Base-by-base conservation (phyloP, 2,888 invertebrate species). In the Caenorhabditis doughertyi region DNA sequence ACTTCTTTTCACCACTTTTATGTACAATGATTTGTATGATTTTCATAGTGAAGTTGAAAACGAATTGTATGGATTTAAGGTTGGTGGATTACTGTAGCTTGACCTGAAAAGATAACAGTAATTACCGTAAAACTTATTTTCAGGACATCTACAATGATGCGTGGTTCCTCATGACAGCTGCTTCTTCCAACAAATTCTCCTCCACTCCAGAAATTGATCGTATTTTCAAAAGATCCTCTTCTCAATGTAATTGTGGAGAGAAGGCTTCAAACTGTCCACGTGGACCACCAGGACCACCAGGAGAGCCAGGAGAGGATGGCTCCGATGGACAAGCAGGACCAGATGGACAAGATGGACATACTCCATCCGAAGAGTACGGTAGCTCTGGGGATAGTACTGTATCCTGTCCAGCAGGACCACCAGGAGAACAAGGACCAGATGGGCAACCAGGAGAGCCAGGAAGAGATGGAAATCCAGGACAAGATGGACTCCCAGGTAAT, bases 141-240 rank as follows among this genome's bases (percentile, higher is more conserved):
- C 27, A 82, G 82, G 68, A 79, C 32, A 71, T 83, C 44, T 83
- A 83, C 70, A 79, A 83, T 55, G 83, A 83, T 16, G 79, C 83
- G 11, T 83, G 83, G 83, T 42, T 67, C 16, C 25, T 60, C 39
- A 56, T 83, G 65, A 64, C 65, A n/a, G 16, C 70, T 9, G 27
- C 35, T 5, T 27, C 73, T 13, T 58, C 74, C 35, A 72, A 58
- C 56, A 74, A 74, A 42, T 74, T 74, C 74, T 70, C 70, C 9
- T 56, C 44, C 11, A 44, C 51, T 23, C 49, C 49, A 7, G 70
- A 74, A 44, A 62, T 62, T 2, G 64, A 64, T 1, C 53, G 73
- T 3, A 70, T 81, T 16, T 77, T 79, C 68, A 79, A 74, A 47
- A 56, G 79, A 71, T 42, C 18, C 35, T n/a, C 79, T 5, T 42